These are phyloP conservation scores for Pyrrhura leucotis DNA, from an alignment of 2,797 vertebrate genomes.

Conservation along the genomic window DNA sequence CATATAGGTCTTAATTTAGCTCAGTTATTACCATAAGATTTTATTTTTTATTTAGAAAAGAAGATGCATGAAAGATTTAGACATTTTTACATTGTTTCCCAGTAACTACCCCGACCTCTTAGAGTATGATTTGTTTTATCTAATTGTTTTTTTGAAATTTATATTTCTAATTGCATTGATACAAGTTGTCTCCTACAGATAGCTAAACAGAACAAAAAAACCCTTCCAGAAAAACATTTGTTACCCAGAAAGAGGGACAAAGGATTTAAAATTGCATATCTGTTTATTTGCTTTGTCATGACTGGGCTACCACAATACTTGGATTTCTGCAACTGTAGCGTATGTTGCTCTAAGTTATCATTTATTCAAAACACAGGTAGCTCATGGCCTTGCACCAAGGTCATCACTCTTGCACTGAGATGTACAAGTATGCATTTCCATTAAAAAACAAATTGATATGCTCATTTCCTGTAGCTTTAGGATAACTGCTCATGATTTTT, in stretches of 20 bases:
- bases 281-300: neutral
- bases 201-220: neutral
- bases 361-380: neutral
- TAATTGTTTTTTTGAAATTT: neutral
- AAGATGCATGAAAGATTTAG: neutral
- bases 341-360: neutral
- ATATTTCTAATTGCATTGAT: neutral
- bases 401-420: neutral
- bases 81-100: neutral
- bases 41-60: neutral
- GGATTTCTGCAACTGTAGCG: neutral
- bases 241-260: neutral
- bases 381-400: neutral
- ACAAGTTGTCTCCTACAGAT: neutral
- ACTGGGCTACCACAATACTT: neutral
- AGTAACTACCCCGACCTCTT: neutral
- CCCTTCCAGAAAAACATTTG: fast-evolving
- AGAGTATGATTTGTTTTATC: neutral
- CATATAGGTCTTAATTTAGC: neutral
- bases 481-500: neutral
- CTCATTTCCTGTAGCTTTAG: neutral
- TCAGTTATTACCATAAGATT: neutral
- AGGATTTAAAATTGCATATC: neutral
- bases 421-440: neutral
- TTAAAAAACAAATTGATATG: neutral